These are phyloP conservation scores for Odontesthes bonariensis DNA, from an alignment of 2,113 vertebrate genomes.

Conservation along the genomic window DNA sequence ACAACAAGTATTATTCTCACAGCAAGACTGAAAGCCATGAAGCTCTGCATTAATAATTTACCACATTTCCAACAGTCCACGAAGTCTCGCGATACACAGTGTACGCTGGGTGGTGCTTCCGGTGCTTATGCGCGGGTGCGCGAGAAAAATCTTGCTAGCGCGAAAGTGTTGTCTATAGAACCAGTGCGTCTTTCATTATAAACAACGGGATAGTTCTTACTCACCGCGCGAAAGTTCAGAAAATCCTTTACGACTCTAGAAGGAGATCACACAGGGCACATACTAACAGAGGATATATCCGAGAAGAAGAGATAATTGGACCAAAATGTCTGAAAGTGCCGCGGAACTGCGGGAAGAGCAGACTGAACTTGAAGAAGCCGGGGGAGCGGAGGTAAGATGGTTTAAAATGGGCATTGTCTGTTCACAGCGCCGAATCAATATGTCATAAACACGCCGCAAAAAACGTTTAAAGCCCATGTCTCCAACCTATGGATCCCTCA, in stretches of 20 bases:
- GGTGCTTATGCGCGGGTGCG: conserved; percentile 60
- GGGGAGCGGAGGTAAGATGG: conserved; percentile 80
- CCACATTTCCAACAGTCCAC: accelerated
- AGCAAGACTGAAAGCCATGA: neutral
- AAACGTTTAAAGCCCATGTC: accelerated
- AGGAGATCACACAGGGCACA: neutral
- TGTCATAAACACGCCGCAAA: neutral
- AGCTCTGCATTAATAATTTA: too few relatives aligned
- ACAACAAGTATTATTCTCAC: too few relatives aligned
- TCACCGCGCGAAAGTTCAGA: conserved; percentile 22
- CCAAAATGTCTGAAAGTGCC: conserved; percentile 78
- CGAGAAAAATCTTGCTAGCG: conserved; percentile 57
- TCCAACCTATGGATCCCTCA: accelerated
- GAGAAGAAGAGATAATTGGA: conserved; percentile 13
- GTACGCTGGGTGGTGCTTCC: conserved; percentile 31
- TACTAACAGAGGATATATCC: neutral
- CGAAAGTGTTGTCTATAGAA: conserved; percentile 48
- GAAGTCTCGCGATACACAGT: conserved; percentile 68
- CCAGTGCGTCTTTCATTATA: conserved; percentile 69
- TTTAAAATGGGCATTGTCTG: conserved; percentile 26
- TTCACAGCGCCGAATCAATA: neutral
- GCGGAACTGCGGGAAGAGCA: conserved; percentile 80
- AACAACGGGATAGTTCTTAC: conserved; percentile 36
- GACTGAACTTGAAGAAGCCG: conserved; percentile 74
- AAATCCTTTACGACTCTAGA: neutral